These are phyloP conservation scores for Limanda limanda DNA, from an alignment of 2,113 vertebrate species.

Conservation along the genomic window DNA sequence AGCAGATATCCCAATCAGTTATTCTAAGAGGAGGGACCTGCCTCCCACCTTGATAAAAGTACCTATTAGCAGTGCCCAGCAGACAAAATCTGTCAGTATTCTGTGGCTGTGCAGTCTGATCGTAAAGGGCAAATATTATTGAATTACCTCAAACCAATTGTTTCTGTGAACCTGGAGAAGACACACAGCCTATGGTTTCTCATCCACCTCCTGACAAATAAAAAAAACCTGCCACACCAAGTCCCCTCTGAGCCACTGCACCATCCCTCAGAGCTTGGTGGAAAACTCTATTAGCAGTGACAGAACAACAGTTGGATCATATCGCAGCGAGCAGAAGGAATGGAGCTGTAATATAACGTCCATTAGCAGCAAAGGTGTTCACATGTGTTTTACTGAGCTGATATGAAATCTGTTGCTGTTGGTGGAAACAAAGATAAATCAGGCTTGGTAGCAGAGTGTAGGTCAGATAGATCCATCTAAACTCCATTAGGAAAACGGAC, in stretches of 20 bases:
- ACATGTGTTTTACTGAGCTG: slow-evolving; percentile 16
- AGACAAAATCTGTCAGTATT: slow-evolving; percentile 14
- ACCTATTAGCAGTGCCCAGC: neutral
- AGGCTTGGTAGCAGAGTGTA: neutral
- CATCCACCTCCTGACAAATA: slow-evolving; percentile 2
- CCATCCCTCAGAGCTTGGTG: slow-evolving; percentile 38
- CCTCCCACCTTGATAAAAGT: too few relatives aligned
- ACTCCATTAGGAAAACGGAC: too few relatives aligned
- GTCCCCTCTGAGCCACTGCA: slow-evolving; percentile 10
- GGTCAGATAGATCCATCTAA: neutral
- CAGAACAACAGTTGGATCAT: slow-evolving; percentile 33
- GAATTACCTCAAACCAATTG: slow-evolving; percentile 18
- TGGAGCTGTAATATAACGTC: slow-evolving; percentile 34
- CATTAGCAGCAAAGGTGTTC: slow-evolving; percentile 33
- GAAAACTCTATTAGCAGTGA: slow-evolving; percentile 43
- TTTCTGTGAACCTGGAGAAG: neutral
- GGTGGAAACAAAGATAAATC: slow-evolving; percentile 8
- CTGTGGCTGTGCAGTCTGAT: slow-evolving; percentile 13
- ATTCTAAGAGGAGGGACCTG: too few relatives aligned
- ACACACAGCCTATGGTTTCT: slow-evolving; percentile 1
- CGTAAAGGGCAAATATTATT: slow-evolving; percentile 23
- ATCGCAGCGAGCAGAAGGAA: slow-evolving; percentile 20
- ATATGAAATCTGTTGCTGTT: slow-evolving; percentile 18
- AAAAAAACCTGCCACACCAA: neutral
- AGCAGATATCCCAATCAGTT: too few relatives aligned